Base-by-base conservation (phyloP, 2,113 vertebrate genomes). In the Tympanuchus pallidicinctus region DNA sequence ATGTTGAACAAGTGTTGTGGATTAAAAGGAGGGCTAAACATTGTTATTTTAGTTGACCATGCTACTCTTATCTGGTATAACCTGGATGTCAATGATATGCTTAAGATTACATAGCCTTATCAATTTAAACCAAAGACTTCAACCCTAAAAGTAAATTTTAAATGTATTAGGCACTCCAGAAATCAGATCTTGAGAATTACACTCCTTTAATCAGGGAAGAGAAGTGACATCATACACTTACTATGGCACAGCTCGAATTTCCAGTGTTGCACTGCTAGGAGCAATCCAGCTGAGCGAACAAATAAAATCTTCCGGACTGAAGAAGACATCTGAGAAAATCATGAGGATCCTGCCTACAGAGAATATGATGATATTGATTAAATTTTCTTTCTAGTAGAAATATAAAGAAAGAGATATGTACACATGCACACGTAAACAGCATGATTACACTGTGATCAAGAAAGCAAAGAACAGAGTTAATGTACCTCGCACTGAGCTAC, bases 181-280 rank as follows among this genome's bases (percentile, higher is more conserved):
- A 94, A 93, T 48, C 71, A 74, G 56, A 81, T 50, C 14, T 80
- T 78, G 69, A 86, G 69, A 91, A 89, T 78, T 82, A 67, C 12
- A 65, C 27, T 69, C 54, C 76, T 95, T 94, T 94, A 94, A 94
- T 94, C 82, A 92, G 20, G 14, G 79, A 74, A 75, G 32, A 93
- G 47, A 87, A 90, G 38, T 89, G 80, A 95, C 61, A 78, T 94
- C 85, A 86, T 69, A 30, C 1, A 36, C 76, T 96, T 94, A 94
- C 61, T 80, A 71, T n/a, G 88, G 60, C 79, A 83, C 36, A 65
- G 61, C 34, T 97, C 85, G 36, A 6, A 86, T 91, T 91, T 94
- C 82, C 67, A 80, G 36, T 43, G 50, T 12, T 71, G 56, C 32
- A 36, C 13, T 54, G 65, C 85, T 83, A 74, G 61, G 5, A 82